These are phyloP conservation scores for Agrypnus murinus DNA, from an alignment of 2,888 invertebrate species.

Conservation along the genomic window DNA sequence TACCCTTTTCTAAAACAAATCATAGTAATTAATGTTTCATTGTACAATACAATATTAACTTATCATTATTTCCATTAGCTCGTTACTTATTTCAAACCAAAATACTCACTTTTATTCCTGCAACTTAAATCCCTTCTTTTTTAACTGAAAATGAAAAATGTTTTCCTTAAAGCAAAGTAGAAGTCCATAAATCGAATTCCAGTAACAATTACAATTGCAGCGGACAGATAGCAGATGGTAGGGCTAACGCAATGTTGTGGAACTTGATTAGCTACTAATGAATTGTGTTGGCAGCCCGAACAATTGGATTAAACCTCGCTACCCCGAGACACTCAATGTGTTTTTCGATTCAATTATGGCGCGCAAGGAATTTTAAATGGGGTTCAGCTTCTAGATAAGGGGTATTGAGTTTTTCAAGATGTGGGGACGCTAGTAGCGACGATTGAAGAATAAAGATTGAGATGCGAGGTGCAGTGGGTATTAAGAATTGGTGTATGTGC, in stretches of 20 bases:
- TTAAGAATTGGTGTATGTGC: too few species aligned
- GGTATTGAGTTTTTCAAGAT: conserved; percentile 59
- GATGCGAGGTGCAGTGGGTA: conserved; percentile 52
- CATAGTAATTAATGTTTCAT: too few species aligned
- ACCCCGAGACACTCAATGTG: conserved; percentile 63
- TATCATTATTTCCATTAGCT: too few species aligned
- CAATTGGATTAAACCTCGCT: conserved; percentile 66
- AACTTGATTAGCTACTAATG: conserved; percentile 69
- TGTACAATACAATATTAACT: too few species aligned
- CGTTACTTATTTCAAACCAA: too few species aligned
- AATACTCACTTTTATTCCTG: too few species aligned
- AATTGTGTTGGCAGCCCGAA: conserved; percentile 66
- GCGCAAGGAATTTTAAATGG: conserved; percentile 64
- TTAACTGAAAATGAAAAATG: conserved; percentile 5
- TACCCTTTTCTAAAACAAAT: too few species aligned
- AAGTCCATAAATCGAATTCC: conserved; percentile 64
- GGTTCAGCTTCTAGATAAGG: conserved; percentile 60
- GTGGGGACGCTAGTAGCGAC: conserved; percentile 56
- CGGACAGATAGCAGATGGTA: conserved; percentile 66
- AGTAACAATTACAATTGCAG: conserved; percentile 63
- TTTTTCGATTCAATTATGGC: conserved; percentile 66
- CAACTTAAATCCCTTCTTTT: too few species aligned
- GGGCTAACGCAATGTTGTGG: conserved; percentile 66
- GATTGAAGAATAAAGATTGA: conserved; percentile 62
- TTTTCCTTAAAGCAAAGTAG: background rate